Evolutionary conservation across 2,797 vertebrate species (phyloP), one percentile per base, ranked within the genome.

Genomic region (Erethizon dorsatum): DNA sequence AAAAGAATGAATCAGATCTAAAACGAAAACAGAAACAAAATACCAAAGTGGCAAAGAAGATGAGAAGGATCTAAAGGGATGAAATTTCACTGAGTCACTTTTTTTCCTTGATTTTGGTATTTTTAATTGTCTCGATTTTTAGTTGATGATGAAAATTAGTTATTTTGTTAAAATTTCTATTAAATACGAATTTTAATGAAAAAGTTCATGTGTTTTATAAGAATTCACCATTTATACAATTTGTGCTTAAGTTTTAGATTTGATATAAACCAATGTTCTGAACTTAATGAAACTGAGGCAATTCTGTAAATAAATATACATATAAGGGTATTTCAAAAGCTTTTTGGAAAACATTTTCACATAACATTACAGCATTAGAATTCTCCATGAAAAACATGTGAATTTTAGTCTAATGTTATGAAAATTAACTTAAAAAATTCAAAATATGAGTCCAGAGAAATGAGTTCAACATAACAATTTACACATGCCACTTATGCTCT

Each of bases 401-500:
- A 90, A 47, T 94, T 89, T 96, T 96, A 95, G 88, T 94, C 20
- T 95, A 96, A 89, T 45, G 7, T 8, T 82, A 87, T 93, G 89
- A 96, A 96, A 94, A 96, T 73, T 94, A 92, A 45, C 59, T 87
- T 91, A 56, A 96, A 95, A 88, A 95, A 83, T 95, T 75, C 56
- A 91, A 97, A 93, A 59, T 85, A 84, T 93, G 61, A 94, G 57
- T 85, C 47, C 79, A 47, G 78, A 96, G 83, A 97, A 96, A 90
- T 92, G 24, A 94, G 95, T 97, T 92, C 78, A 94, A 82, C 56
- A 50, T 83, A 98, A 96, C 41, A 86, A 69, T 88, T 80, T 97
- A 96, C 50, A 97, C 59, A 90, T 91, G 94, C 65, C 31, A 79
- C 20, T 96, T 57, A 61, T 47, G 56, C 96, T 92, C 93, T 67